Evolutionary conservation across 1,140 invertebrate species (phyloP).

Genomic region (Hetaerina americana): DNA sequence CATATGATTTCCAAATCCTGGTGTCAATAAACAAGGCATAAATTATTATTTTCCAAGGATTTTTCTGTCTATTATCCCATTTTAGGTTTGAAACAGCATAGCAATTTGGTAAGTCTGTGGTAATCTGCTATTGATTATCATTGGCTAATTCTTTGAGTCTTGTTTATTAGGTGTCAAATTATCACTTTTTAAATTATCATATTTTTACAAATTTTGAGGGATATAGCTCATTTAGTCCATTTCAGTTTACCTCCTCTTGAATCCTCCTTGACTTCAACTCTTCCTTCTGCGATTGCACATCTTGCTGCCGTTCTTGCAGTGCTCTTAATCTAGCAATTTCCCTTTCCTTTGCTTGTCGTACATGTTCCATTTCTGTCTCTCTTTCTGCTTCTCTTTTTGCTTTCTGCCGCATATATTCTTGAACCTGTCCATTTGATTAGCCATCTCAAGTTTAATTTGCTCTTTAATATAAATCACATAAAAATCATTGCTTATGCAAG

Average conservation of each 20-base stretch:
- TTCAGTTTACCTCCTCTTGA: conserved; percentile 39
- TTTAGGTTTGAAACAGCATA: no score
- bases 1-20: no score
- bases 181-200: no score
- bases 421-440: conserved; percentile 26
- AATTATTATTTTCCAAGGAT: no score
- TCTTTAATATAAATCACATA: neutral
- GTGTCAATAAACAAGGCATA: no score
- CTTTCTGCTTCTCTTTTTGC: conserved; percentile 37
- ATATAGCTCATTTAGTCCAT: no score
- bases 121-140: no score
- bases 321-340: conserved; percentile 33
- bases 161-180: no score
- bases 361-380: conserved; percentile 36
- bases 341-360: conserved; percentile 32
- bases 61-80: no score
- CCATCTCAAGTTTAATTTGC: neutral
- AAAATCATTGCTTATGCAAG: conserved; percentile 1
- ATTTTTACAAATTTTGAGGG: no score
- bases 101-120: no score
- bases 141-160: no score
- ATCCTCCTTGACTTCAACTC: conserved; percentile 36
- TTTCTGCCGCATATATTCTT: conserved; percentile 43
- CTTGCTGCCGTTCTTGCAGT: conserved; percentile 30
- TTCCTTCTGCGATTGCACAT: conserved; percentile 32